These are phyloP conservation scores for Thymelicus acteon DNA, from an alignment of 2,888 invertebrate genomes.

Conservation along the genomic window DNA sequence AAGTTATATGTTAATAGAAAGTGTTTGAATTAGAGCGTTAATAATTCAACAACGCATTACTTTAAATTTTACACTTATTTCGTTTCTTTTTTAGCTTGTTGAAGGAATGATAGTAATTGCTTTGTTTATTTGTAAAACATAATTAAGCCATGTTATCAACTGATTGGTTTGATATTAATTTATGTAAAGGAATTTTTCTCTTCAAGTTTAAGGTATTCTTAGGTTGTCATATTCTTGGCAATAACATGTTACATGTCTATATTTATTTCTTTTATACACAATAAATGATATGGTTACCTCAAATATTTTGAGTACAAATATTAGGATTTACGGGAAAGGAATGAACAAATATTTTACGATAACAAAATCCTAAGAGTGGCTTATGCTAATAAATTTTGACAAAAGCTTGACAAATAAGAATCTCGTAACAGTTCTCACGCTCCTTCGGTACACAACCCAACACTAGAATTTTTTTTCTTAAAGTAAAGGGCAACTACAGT, in stretches of 20 bases:
- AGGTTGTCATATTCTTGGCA: no score
- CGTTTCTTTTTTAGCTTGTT: background rate
- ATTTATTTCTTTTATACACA: no score
- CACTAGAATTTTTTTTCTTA: background rate
- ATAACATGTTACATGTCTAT: no score
- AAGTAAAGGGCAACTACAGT: no score
- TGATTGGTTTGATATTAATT: no score
- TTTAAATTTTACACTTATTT: conserved; percentile 1
- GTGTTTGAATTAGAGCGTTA: conserved; percentile 9
- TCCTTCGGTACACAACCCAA: background rate
- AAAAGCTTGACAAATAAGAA: conserved; percentile 24
- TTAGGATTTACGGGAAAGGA: background rate
- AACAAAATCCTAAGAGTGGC: background rate
- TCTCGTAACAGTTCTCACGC: conserved; percentile 12
- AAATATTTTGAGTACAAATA: background rate
- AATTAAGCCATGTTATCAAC: no score
- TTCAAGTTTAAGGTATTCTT: no score
- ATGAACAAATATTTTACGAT: background rate
- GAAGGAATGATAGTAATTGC: no score
- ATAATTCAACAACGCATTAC: background rate
- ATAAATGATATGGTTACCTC: background rate
- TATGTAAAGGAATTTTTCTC: no score
- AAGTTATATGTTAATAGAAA: conserved; percentile 28
- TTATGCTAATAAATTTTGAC: conserved; percentile 28
- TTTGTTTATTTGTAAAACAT: no score